Conservation (phyloP, 2,888 invertebrate species). For the Agrenia bidenticulata region DNA sequence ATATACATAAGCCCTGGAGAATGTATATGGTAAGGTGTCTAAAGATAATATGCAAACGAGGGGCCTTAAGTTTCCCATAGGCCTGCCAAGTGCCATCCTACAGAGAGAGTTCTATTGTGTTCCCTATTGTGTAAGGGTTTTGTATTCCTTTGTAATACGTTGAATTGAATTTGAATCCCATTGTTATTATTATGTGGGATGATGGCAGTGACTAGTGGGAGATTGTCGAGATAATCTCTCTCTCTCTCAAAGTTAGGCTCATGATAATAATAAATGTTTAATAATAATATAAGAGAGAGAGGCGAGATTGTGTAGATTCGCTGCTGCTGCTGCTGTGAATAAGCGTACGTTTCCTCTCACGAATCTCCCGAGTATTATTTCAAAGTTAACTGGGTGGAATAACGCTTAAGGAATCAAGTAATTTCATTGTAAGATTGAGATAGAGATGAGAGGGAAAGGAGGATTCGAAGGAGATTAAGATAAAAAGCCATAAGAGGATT, state of each 20-base stretch:
- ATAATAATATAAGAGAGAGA: conserved; percentile 6
- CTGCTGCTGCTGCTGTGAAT: not conserved
- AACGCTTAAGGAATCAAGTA: too few relatives aligned
- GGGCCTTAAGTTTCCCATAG: too few relatives aligned
- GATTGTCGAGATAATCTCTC: conserved; percentile 7
- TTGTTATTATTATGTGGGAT: conserved; percentile 4
- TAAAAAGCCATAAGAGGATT: conserved; percentile 47
- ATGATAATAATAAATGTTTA: conserved; percentile 6
- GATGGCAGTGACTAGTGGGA: conserved; percentile 9
- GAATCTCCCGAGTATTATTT: not conserved
- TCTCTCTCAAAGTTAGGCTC: not conserved
- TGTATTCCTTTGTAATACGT: not conserved
- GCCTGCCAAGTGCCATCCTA: too few relatives aligned
- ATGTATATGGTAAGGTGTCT: too few relatives aligned
- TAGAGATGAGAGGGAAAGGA: conserved; percentile 19
- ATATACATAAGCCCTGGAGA: too few relatives aligned
- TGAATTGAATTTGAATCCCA: conserved; percentile 8
- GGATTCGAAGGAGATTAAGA: conserved; percentile 26
- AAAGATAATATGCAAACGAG: too few relatives aligned
- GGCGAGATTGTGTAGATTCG: too few relatives aligned
- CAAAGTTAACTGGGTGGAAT: too few relatives aligned
- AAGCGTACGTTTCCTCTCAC: conserved; percentile 3
- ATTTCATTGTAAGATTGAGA: conserved; percentile 16
- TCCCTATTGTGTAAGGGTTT: too few relatives aligned
- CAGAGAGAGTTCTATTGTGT: too few relatives aligned